phyloP scores from a whole-genome alignment of 37 sponge, comb jelly and placozoan species.

The Chondrilla cf. caribensis region DNA sequence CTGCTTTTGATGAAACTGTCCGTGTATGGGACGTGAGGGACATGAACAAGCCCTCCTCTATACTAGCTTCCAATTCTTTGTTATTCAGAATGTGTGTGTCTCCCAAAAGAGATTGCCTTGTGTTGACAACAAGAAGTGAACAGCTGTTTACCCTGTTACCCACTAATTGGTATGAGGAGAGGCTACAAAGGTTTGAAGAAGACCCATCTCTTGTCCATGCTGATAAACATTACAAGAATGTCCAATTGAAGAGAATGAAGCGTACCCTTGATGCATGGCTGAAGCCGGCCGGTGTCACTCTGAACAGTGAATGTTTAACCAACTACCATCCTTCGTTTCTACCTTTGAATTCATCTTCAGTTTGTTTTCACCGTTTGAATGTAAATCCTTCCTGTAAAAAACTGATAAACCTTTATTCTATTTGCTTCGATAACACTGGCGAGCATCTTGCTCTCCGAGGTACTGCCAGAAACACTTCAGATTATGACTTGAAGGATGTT shows the following conservation, averaged over 20 bases:
- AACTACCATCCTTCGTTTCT: neutral
- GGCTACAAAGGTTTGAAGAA: neutral
- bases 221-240: neutral
- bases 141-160: neutral
- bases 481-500: neutral
- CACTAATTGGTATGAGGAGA: neutral
- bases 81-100: conserved; percentile 12
- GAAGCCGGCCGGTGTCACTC: too few relatives aligned
- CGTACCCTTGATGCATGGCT: neutral
- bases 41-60: neutral
- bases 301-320: too few relatives aligned
- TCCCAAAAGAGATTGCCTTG: neutral
- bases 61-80: neutral
- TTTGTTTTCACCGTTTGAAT: neutral
- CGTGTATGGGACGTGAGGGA: neutral
- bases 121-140: neutral
- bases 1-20: conserved; percentile 10
- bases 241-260: neutral
- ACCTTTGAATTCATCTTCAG: neutral
- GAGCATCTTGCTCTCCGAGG: neutral
- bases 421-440: neutral
- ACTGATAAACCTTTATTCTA: neutral
- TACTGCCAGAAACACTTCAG: neutral
- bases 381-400: neutral
- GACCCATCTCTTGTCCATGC: neutral